A percentile compares a stretch with the other conserved stretches of the same genome.
Conservation (phyloP, 2,797 vertebrate species). For the Myotis pilosus region DNA sequence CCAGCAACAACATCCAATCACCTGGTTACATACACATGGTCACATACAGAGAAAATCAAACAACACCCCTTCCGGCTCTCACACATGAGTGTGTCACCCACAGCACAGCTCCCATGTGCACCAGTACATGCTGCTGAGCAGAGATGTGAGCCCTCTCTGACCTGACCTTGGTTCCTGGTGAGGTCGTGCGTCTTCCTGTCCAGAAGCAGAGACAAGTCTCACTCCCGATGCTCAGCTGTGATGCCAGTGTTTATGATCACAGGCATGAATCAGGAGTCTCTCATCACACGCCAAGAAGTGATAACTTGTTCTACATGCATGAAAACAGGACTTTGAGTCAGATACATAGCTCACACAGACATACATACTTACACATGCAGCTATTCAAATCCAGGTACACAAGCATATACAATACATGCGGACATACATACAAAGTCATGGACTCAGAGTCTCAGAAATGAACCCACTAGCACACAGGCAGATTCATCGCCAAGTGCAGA, state of each 20-base stretch:
- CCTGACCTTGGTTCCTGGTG: neutral
- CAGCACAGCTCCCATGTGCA: neutral
- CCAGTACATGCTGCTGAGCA: neutral
- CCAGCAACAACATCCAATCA: neutral
- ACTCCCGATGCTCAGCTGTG: neutral
- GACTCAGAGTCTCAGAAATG: too few relatives aligned
- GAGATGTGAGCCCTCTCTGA: neutral
- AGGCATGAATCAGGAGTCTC: neutral
- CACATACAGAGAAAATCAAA: neutral
- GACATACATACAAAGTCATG: too few relatives aligned
- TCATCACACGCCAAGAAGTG: accelerated
- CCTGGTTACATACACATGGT: too few relatives aligned
- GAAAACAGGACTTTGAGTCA: neutral
- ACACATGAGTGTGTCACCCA: accelerated
- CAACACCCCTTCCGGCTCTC: neutral
- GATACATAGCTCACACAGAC: neutral
- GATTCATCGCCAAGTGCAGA: too few relatives aligned
- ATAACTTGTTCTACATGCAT: neutral
- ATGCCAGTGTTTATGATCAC: neutral
- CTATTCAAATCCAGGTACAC: neutral
- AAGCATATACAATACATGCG: neutral
- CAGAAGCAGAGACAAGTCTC: neutral
- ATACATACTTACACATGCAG: neutral
- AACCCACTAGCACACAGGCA: too few relatives aligned
- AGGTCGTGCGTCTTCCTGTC: accelerated